Percentiles rank a stretch among this genome's conserved stretches.
Conservation (phyloP, 2,797 vertebrate genomes). For the Pseudotriccus pelzelni region DNA sequence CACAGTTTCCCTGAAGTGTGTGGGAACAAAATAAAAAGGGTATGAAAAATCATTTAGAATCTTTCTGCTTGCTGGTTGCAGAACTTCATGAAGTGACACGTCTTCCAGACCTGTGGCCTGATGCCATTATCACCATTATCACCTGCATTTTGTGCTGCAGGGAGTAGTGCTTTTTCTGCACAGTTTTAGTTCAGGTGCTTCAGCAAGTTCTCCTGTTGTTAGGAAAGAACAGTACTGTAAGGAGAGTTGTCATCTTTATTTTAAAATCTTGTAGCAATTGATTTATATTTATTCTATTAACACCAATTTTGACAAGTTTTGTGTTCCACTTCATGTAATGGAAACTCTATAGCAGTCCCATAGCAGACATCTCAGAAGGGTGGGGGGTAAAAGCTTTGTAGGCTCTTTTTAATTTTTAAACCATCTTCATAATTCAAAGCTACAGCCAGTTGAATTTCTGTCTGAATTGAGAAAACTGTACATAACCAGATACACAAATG, state of each 20-base stretch:
- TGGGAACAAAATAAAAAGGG: not conserved
- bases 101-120: not conserved
- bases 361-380: not conserved
- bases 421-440: not conserved
- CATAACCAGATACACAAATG: not conserved
- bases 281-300: constrained; percentile 16
- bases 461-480: not conserved
- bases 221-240: not conserved
- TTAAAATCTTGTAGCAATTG: not conserved
- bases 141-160: not conserved
- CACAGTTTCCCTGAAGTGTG: not conserved
- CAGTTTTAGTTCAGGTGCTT: not conserved
- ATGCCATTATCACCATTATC: not conserved
- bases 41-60: not conserved
- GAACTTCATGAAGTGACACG: not conserved
- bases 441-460: not conserved
- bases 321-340: not conserved
- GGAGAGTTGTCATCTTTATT: constrained; percentile 30
- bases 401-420: not conserved
- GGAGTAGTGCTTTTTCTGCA: not conserved
- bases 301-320: not conserved
- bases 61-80: not conserved
- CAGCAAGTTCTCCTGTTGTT: not conserved
- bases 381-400: not conserved
- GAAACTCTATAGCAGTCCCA: not conserved